These are phyloP conservation scores for Nettapus auritus DNA, from an alignment of 2,113 vertebrate species.

Conservation along the genomic window DNA sequence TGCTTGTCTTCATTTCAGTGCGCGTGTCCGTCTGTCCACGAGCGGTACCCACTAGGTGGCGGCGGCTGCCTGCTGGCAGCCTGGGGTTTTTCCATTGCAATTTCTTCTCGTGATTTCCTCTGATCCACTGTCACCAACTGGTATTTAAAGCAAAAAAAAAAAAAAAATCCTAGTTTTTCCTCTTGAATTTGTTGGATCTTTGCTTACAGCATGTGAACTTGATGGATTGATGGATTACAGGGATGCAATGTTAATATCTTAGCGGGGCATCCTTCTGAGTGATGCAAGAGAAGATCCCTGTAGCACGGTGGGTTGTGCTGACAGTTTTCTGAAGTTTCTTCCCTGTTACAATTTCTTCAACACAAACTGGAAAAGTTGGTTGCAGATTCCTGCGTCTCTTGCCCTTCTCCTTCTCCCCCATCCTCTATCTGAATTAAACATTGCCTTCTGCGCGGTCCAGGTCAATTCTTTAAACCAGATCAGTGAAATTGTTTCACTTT, in stretches of 20 bases:
- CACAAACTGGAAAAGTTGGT: background rate
- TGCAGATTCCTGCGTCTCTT: background rate
- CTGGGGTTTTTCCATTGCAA: background rate
- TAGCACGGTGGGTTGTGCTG: background rate
- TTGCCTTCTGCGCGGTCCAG: constrained; percentile 14
- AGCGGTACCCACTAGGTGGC: background rate
- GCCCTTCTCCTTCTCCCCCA: background rate
- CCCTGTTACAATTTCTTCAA: background rate
- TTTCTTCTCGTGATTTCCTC: constrained; percentile 43
- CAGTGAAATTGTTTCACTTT: background rate
- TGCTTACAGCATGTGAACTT: background rate
- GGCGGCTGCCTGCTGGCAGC: background rate
- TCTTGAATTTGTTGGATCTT: background rate
- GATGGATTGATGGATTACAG: constrained; percentile 45
- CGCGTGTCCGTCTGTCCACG: background rate
- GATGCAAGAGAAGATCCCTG: background rate
- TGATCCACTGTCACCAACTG: constrained; percentile 34
- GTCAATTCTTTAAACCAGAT: constrained; percentile 9
- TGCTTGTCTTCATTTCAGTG: constrained; percentile 39
- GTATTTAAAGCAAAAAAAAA: constrained; percentile 27
- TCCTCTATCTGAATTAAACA: background rate
- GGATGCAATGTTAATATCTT: background rate
- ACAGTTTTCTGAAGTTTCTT: background rate
- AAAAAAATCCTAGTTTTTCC: background rate
- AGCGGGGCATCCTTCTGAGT: background rate